Evolutionary conservation across 2,797 vertebrate species (phyloP), one percentile per base, ranked within the genome.

Genomic region (Rousettus madagascariensis): DNA sequence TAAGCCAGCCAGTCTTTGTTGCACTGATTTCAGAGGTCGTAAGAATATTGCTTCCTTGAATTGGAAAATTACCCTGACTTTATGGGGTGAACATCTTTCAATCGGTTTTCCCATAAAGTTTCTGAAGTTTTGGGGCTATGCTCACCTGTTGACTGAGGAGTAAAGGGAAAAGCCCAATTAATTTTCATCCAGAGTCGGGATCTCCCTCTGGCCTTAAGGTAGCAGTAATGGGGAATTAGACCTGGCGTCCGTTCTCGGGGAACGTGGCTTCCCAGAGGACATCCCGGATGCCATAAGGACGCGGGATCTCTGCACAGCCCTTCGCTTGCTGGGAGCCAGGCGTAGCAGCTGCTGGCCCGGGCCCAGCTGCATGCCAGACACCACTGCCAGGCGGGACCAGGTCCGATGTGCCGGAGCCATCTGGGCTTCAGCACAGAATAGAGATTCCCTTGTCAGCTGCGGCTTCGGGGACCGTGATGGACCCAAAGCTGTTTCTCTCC

Each of bases 401-500:
- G 53, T 20, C 57, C 61, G 36, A 38, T 8, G 0, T 19, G 38
- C 24, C 19, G 0, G 24, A 6, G 24, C 80, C 66, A 46, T 46
- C 55, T 5, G 30, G 36, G 49, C 41, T 15, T 5, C 15, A 7
- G 9, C 30, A 12, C 36, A 38, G 13, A 33, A 30, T 10, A 15
- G 38, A 61, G 57, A 49, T 15, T 16, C 74, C 41, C 55, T 11
- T 15, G 16, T 10, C 69, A 1, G 0, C 1, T 2, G 13, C 68
- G 46, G 69, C 49, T 71, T 13, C 26, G 28, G 77, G 63, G 33
- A 15, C 68, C 17, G 8, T 13, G 0, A 3, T 8, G 30, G 30
- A 19, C 61, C 65, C 26, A 57, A 5, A 49, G 46, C 80, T 55
- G 16, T 78, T 66, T 97, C 82, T 94, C 68, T 95, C 84, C 87